These are phyloP conservation scores for Peromyscus eremicus DNA, from an alignment of 2,797 vertebrate genomes.

Conservation along the genomic window DNA sequence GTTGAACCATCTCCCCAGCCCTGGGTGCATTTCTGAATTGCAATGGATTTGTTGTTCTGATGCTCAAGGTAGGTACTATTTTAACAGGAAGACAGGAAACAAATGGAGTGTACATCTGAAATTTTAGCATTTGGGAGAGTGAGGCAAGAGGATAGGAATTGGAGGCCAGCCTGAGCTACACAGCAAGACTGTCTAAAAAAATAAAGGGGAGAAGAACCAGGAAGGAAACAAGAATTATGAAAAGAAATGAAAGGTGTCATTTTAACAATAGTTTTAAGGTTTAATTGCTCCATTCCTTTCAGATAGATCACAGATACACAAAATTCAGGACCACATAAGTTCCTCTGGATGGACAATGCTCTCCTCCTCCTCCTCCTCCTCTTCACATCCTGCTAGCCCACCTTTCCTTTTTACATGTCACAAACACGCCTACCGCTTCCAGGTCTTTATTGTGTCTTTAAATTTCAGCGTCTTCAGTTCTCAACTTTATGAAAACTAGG, in stretches of 20 bases:
- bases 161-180: not conserved
- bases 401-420: not conserved
- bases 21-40: not conserved
- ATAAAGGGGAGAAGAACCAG: not conserved
- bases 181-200: not conserved
- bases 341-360: not conserved
- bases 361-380: not conserved
- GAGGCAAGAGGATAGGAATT: not conserved
- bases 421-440: not conserved
- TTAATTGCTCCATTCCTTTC: not conserved
- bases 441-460: not conserved
- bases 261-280: not conserved
- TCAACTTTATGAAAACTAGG: constrained; percentile 10
- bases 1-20: not conserved
- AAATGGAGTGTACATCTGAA: not conserved
- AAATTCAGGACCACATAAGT: not conserved
- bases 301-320: not conserved
- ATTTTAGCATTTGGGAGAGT: not conserved
- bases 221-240: not conserved
- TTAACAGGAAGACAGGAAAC: not conserved
- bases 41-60: not conserved
- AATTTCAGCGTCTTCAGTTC: constrained; percentile 8
- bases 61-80: not conserved
- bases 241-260: not conserved
- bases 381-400: not conserved